Evolutionary conservation across 1,140 invertebrate genomes (phyloP).

Genomic region (Homalodisca vitripennis): DNA sequence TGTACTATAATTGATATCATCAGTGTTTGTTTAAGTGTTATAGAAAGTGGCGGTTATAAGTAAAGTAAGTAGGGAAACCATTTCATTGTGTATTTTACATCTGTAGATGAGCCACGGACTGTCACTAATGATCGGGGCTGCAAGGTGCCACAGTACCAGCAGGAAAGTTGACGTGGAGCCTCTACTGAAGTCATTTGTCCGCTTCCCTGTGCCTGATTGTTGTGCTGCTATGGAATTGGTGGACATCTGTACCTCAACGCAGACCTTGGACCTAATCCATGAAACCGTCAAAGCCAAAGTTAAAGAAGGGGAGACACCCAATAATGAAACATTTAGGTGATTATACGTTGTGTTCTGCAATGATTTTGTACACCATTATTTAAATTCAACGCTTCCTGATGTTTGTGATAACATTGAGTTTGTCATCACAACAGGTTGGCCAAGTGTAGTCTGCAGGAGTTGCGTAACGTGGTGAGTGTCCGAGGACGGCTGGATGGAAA

Average conservation of each 20-base stretch:
- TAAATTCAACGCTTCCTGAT: too few species aligned
- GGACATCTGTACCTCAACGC: conserved; percentile 15
- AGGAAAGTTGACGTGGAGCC: background rate
- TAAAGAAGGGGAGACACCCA: background rate
- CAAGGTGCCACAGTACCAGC: background rate
- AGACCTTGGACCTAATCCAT: background rate
- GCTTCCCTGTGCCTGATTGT: conserved; percentile 31
- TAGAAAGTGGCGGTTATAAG: too few species aligned
- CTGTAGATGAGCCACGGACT: conserved; percentile 37
- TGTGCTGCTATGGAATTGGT: conserved; percentile 26
- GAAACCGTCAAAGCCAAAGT: background rate
- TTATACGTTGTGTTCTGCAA: too few species aligned
- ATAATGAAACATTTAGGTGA: conserved; percentile 24
- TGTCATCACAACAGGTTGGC: too few species aligned
- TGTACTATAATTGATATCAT: too few species aligned
- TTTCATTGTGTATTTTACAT: too few species aligned
- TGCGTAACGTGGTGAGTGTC: conserved; percentile 52
- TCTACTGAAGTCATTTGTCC: conserved; percentile 5
- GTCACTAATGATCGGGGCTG: conserved; percentile 19
- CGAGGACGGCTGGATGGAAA: conserved; percentile 41
- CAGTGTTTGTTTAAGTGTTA: too few species aligned
- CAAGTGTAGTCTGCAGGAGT: conserved; percentile 64
- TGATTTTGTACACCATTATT: too few species aligned
- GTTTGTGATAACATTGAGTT: too few species aligned
- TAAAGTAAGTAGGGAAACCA: too few species aligned